These are phyloP conservation scores for Drosophila helvetica DNA, from an alignment of 2,888 invertebrate species.

Conservation along the genomic window DNA sequence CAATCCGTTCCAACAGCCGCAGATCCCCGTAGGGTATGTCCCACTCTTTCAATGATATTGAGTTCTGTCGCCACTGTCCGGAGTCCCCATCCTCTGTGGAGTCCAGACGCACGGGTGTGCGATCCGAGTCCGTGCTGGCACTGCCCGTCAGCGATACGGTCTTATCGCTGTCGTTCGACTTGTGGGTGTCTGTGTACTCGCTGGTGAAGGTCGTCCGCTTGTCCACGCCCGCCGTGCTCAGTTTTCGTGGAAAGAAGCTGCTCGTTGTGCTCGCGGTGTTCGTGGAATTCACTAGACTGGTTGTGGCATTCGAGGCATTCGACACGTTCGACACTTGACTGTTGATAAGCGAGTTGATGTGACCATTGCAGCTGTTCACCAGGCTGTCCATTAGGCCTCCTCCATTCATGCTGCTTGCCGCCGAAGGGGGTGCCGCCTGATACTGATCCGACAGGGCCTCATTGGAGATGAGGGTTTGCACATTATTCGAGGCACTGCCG, in stretches of 20 bases:
- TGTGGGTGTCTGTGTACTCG: conserved; percentile 85
- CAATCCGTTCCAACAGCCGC: conserved; percentile 93
- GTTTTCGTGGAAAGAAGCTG: conserved; percentile 84
- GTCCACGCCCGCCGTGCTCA: conserved; percentile 82
- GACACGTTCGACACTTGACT: conserved; percentile 63
- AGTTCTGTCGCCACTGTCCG: conserved; percentile 91
- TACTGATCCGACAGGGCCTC: conserved; percentile 54
- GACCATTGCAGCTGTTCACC: conserved; percentile 50
- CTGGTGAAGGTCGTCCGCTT: conserved; percentile 79
- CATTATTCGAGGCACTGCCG: conserved; percentile 22
- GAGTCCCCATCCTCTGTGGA: conserved; percentile 91
- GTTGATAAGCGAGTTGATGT: conserved; percentile 49
- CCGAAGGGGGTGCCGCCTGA: conserved; percentile 12
- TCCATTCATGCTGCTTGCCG: conserved; percentile 21
- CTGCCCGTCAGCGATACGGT: conserved; percentile 89
- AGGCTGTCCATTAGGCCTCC: conserved; percentile 27
- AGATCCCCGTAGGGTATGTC: conserved; percentile 99
- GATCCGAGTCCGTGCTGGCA: conserved; percentile 93
- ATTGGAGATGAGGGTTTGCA: conserved; percentile 77
- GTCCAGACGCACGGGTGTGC: conserved; percentile 91
- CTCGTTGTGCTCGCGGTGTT: conserved; percentile 63
- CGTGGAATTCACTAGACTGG: conserved; percentile 47
- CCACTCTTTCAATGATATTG: conserved; percentile 96
- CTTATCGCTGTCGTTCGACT: conserved; percentile 88
- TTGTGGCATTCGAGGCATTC: conserved; percentile 48